A percentile compares a stretch with the other conserved stretches of the same genome.
Conservation (phyloP, 1,140 invertebrate genomes). For the Bombyx mandarina region DNA sequence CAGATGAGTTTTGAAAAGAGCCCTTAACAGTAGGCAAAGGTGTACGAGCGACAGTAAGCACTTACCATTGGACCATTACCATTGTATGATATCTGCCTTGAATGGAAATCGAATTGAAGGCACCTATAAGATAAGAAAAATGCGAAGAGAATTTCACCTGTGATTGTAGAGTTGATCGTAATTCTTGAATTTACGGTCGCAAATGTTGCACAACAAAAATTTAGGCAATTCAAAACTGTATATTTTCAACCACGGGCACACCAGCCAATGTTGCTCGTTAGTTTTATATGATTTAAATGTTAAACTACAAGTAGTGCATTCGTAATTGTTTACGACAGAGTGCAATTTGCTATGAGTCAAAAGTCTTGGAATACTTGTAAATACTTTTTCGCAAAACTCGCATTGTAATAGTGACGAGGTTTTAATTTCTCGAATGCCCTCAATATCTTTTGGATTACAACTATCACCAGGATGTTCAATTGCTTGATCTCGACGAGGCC, state of each 20-base stretch:
- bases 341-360: constrained; percentile 51
- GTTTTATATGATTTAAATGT: constrained; percentile 50
- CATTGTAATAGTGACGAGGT: constrained; percentile 50
- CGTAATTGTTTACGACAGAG: constrained; percentile 46
- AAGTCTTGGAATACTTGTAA: constrained; percentile 54
- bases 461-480: constrained; percentile 41
- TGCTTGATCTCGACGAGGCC: constrained; percentile 48
- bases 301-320: constrained; percentile 51
- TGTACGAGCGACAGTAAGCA: no score
- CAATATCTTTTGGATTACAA: constrained; percentile 29
- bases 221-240: constrained; percentile 55
- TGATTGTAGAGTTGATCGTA: constrained; percentile 64
- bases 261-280: constrained; percentile 53
- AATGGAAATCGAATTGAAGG: no score
- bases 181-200: constrained; percentile 61
- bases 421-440: constrained; percentile 48
- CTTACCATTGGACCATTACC: no score
- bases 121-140: no score
- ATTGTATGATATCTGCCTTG: no score
- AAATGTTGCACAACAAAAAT: constrained; percentile 56
- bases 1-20: no score
- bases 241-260: constrained; percentile 48
- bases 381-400: constrained; percentile 64
- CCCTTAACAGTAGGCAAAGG: no score
- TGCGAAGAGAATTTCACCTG: constrained; percentile 28